Evolutionary conservation across 2,113 vertebrate species (phyloP).

Genomic region (Maccullochella peelii): DNA sequence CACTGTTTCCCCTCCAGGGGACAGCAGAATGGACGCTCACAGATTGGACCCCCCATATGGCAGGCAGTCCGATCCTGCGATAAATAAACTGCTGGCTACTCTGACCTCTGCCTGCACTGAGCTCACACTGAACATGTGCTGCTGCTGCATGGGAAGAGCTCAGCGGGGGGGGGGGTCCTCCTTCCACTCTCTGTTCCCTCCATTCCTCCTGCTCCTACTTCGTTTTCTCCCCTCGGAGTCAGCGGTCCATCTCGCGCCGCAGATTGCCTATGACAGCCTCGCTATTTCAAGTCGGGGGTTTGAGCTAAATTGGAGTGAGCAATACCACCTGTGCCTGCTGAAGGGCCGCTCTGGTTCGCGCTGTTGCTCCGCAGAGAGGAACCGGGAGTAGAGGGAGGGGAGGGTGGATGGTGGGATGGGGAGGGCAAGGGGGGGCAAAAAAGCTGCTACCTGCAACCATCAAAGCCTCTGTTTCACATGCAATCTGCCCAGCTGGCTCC

Average conservation of each 20-base stretch:
- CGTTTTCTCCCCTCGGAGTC: conserved; percentile 51
- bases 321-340: conserved; percentile 84
- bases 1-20: conserved; percentile 45
- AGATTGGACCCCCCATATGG: conserved; percentile 66
- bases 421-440: conserved; percentile 24
- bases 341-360: conserved; percentile 69
- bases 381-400: conserved; percentile 6
- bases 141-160: conserved; percentile 58
- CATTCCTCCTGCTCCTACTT: conserved; percentile 17
- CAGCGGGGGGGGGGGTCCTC: conserved; percentile 44
- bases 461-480: conserved; percentile 77
- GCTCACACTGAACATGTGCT: conserved; percentile 67
- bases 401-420: neutral
- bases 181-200: conserved; percentile 35
- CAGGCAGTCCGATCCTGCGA: conserved; percentile 27
- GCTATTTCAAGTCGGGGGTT: conserved; percentile 82
- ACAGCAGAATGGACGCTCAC: conserved; percentile 51
- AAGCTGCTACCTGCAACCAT: conserved; percentile 81
- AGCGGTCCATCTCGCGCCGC: conserved; percentile 76
- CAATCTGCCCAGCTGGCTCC: conserved; percentile 78
- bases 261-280: conserved; percentile 83
- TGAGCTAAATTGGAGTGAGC: conserved; percentile 87
- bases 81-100: conserved; percentile 75
- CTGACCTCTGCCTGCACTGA: conserved; percentile 68
- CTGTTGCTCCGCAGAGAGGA: conserved; percentile 61